Conservation (phyloP, 1,140 invertebrate genomes). For the Brachionus angularis region DNA sequence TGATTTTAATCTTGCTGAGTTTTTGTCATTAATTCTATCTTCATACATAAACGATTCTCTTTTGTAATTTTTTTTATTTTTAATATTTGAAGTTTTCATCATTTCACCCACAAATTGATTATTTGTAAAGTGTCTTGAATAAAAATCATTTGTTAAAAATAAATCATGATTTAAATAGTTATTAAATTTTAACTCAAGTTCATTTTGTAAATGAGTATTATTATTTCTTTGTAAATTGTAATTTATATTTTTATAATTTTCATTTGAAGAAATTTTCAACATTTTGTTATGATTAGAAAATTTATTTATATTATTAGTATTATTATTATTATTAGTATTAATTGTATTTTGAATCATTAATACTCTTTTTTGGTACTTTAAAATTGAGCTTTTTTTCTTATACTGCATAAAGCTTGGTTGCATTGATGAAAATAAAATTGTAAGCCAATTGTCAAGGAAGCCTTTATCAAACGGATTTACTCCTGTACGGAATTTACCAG, state of each 20-base stretch:
- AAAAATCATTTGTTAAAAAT: neutral
- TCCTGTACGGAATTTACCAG: slow-evolving; percentile 75
- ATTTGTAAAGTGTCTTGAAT: neutral
- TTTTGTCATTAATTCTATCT: neutral
- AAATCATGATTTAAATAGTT: slow-evolving; percentile 18
- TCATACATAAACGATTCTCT: neutral
- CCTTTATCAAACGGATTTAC: slow-evolving; percentile 74
- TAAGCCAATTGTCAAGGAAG: slow-evolving; percentile 4
- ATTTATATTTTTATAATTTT: slow-evolving; percentile 7
- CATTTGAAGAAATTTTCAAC: too few relatives aligned
- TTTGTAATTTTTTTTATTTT: neutral
- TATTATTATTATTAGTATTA: too few relatives aligned
- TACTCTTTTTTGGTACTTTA: slow-evolving; percentile 14
- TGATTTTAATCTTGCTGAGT: neutral
- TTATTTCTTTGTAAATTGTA: neutral
- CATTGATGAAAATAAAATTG: slow-evolving; percentile 28
- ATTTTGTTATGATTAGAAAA: too few relatives aligned
- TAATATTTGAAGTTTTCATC: neutral
- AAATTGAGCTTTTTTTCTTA: neutral
- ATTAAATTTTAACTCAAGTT: slow-evolving; percentile 3
- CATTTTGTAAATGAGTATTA: neutral
- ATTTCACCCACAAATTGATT: neutral
- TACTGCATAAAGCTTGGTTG: slow-evolving; percentile 25
- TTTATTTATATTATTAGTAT: too few relatives aligned
- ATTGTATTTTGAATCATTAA: neutral